Percentiles rank a stretch among this genome's conserved stretches.
Evolutionary conservation across 37 sponge, comb jelly and placozoan genomes (phyloP).

Genomic region (Beroe forskalii): DNA sequence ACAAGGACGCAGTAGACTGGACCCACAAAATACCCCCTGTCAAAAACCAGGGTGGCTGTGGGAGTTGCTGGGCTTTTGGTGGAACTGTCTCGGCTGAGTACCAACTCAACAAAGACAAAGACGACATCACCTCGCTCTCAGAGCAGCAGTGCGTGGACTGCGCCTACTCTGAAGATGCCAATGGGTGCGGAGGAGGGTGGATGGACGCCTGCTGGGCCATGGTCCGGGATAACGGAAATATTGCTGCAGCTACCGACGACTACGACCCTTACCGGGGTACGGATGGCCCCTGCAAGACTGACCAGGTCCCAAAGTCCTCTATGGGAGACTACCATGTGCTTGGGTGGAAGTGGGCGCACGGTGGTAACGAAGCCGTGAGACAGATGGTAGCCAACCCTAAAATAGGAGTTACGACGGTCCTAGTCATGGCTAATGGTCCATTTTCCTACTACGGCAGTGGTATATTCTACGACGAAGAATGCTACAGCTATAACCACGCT

Average conservation of each 20-base stretch:
- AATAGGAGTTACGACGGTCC: neutral
- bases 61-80: neutral
- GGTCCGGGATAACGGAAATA: neutral
- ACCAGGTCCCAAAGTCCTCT: neutral
- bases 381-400: neutral
- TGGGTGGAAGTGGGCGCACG: neutral
- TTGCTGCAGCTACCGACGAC: neutral
- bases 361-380: neutral
- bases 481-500: neutral
- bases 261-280: neutral
- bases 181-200: neutral
- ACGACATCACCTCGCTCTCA: neutral
- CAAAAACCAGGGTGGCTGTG: conserved; percentile 10
- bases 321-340: neutral
- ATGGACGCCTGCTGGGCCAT: neutral
- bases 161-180: neutral
- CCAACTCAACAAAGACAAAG: neutral
- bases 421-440: neutral
- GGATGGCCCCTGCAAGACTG: neutral
- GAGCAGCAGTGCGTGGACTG: conserved; percentile 10
- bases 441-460: neutral
- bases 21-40: neutral
- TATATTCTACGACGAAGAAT: neutral
- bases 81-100: neutral
- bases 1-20: neutral